Evolutionary conservation across 2,797 vertebrate genomes (phyloP), one percentile per base, ranked within the genome.

Genomic region (Setipinna tenuifilis): DNA sequence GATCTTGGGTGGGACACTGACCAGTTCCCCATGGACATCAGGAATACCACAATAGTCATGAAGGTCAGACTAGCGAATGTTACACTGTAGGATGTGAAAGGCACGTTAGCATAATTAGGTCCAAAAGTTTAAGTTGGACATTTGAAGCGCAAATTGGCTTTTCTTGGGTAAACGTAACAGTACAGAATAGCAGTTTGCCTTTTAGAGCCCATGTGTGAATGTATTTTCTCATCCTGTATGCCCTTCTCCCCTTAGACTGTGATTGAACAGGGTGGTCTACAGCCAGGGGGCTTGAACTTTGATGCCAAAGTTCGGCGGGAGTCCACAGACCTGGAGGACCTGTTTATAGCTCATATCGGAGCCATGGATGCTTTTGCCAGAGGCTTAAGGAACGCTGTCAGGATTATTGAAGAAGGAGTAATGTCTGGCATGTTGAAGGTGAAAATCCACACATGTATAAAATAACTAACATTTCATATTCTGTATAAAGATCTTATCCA

Each of bases 1-100:
- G 93, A 95, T 89, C 89, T 94, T 82, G 94, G 93, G 0, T 95
- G 93, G 94, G 94, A 95, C 90, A 95, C 94, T 0, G 91, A 94
- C 85, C 94, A 95, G 91, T 94, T 94, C 88, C 94, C 93, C 83
- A 94, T 95, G 94, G 94, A 95, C 90, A 92, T 93, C 87, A 92
- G 85, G 87, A 94, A 94, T 89, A 92, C 92, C 83, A 94, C 93
- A 25, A 16, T 94, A 88, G 92, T 94, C 83, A 95, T 95, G 94
- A 94, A 95, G 92, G 94, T 94, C 58, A 89, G 85, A n/a, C 0
- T 3, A 25, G 61, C 61, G 23, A 62, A 6, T 25, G 61, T 62
- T 25, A 62, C 11, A 62, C 23, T 62, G 61, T 21, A 62, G 61
- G 61, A 10, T 62, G 23, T 2, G n/a, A 23, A 62, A 10, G 7